phyloP scores from a whole-genome alignment of 2,797 vertebrate genomes.

The Labeo calbasu region DNA sequence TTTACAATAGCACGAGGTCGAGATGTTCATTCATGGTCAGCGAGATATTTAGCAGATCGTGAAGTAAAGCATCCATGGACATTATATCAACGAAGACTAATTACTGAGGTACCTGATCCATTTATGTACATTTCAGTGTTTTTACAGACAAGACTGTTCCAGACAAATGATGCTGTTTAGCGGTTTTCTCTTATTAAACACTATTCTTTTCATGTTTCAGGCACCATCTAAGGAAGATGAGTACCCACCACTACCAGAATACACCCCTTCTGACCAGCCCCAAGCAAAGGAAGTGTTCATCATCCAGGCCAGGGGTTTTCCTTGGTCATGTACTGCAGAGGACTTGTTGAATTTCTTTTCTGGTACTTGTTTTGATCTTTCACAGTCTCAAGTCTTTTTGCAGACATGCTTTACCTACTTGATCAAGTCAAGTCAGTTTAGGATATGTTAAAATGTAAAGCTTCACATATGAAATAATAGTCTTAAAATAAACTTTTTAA shows the following conservation, averaged over 20 bases:
- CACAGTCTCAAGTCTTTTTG: too few species aligned
- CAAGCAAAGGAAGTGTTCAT: conserved; percentile 81
- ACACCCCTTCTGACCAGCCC: conserved; percentile 60
- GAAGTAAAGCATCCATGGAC: conserved; percentile 20
- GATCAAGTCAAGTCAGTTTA: not conserved
- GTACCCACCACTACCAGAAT: conserved; percentile 80
- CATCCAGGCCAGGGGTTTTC: conserved; percentile 86
- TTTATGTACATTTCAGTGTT: not conserved
- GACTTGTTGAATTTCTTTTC: conserved; percentile 90
- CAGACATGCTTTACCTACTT: not conserved
- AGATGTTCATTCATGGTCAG: conserved; percentile 18
- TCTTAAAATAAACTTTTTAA: too few species aligned
- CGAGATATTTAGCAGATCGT: not conserved
- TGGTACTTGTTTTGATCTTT: conserved; percentile 71
- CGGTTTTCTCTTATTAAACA: not conserved
- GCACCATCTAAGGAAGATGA: conserved; percentile 70
- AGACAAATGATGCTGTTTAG: not conserved
- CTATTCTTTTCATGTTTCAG: conserved; percentile 59
- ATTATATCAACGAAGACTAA: conserved; percentile 30
- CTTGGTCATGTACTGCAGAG: conserved; percentile 85
- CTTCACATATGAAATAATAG: not conserved
- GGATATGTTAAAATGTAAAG: not conserved
- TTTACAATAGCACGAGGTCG: conserved; percentile 6
- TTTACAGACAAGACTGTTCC: not conserved
- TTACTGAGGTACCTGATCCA: conserved; percentile 47